Base-by-base conservation (phyloP, 2,797 vertebrate genomes). In the Myoxocephalus aenaeus region DNA sequence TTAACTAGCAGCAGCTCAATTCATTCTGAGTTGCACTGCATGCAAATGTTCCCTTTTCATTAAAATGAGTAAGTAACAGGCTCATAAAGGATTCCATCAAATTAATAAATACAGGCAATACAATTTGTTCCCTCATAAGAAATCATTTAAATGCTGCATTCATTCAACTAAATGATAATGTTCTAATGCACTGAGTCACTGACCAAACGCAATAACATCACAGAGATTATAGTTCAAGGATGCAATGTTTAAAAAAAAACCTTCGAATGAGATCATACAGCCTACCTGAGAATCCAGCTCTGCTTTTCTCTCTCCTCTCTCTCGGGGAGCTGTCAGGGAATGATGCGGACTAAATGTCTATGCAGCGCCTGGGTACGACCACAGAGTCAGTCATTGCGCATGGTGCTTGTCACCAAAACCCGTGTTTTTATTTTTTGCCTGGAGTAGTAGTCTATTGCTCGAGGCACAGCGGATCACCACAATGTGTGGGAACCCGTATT, bases 281-380 rank as follows among this genome's bases (percentile, higher is more conserved):
- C 92, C 71, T 94, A 95, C 94, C 94, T 93, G 90, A 79, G 73
- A 83, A 67, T 87, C 73, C 89, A 89, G 89, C 75, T 65, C 82
- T 64, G 86, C 73, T 63, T 15, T 27, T 20, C 74, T 65, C 80
- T 56, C 40, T 68, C 44, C 72, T 80, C 68, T 82, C 81, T 91
- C 80, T 83, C 77, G 18, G 79, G 80, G 73, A 88, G 88, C 87
- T 92, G 87, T 89, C 92, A 88, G 90, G 79, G 86, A 93, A 92
- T 89, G 89, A 91, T 93, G 93, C 92, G 77, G 89, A 90, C 88
- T 93, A 82, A 84, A 84, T 90, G 50, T 87, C 73, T 87, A 89
- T 87, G 90, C 91, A 72, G 82, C 81, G 75, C 83, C 71, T 53
- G 80, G 83, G 86, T 75, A 63, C 70, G 61, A 77, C 61, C 76